A percentile compares a stretch with the other conserved stretches of the same genome.
Conservation (phyloP, 2,888 invertebrate genomes). For the Deilephila porcellus region DNA sequence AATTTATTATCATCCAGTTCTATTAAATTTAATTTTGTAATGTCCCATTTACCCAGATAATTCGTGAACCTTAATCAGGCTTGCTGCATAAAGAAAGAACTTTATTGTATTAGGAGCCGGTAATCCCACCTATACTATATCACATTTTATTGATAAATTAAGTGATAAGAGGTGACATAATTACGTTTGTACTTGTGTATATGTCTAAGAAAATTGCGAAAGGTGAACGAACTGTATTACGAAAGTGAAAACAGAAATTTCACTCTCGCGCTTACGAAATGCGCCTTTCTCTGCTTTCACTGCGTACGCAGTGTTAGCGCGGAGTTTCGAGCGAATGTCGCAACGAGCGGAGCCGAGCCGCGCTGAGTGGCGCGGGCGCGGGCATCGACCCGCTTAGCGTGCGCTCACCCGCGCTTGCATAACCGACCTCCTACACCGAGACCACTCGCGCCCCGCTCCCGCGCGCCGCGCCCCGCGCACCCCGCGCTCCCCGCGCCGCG, state of each 20-base stretch:
- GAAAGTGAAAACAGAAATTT: conserved; percentile 84
- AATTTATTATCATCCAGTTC: neutral
- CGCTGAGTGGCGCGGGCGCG: conserved; percentile 67
- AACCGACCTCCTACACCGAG: conserved; percentile 73
- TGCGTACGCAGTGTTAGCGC: conserved; percentile 49
- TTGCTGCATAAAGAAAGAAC: no score
- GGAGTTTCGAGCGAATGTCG: conserved; percentile 64
- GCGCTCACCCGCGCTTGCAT: conserved; percentile 87
- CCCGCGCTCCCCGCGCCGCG: conserved; percentile 40
- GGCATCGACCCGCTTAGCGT: conserved; percentile 88
- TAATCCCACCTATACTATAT: neutral
- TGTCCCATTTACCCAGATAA: no score
- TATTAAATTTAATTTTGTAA: no score
- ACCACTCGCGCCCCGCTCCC: conserved; percentile 48
- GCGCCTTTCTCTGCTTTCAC: conserved; percentile 84
- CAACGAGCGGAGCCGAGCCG: conserved; percentile 65
- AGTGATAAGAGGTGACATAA: neutral
- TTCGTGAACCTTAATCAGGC: no score
- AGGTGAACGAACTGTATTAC: conserved; percentile 72
- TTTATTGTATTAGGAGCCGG: no score
- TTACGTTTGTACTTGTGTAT: conserved; percentile 32
- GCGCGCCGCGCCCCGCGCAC: conserved; percentile 42
- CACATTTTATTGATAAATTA: neutral
- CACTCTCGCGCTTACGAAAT: conserved; percentile 84
- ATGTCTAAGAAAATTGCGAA: conserved; percentile 46